phyloP scores from a whole-genome alignment of 2,113 vertebrate genomes.

The Mellivora capensis region DNA sequence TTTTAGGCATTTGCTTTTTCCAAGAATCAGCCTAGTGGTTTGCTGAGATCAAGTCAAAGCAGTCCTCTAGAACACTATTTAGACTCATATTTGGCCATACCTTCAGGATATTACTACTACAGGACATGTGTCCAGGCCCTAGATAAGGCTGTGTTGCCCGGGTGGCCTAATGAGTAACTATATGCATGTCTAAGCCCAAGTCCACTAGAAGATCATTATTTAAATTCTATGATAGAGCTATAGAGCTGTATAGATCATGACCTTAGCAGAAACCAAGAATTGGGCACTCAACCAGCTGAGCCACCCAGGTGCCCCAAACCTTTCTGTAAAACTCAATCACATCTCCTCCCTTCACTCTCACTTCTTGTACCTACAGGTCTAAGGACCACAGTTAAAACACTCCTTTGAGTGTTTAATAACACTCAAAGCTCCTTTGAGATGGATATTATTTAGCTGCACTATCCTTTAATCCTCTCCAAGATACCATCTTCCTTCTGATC shows the following conservation, averaged over 20 bases:
- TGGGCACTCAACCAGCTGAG: neutral
- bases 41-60: neutral
- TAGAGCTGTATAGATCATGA: neutral
- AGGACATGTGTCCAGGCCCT: neutral
- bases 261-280: neutral
- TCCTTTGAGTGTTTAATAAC: too few species aligned
- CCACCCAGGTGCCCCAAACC: neutral
- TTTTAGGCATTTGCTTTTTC: neutral
- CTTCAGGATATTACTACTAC: neutral
- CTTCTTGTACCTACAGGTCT: neutral
- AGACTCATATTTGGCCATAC: neutral
- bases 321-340: neutral
- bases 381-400: neutral
- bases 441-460: neutral
- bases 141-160: neutral
- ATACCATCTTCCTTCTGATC: neutral
- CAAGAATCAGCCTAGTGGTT: neutral
- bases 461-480: neutral
- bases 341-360: neutral
- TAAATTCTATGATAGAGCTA: neutral
- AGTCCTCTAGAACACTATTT: neutral
- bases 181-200: neutral
- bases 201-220: constrained; percentile 10
- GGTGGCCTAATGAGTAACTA: neutral
- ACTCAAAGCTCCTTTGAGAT: neutral